These are phyloP conservation scores for Listronotus oregonensis DNA, from an alignment of 1,140 invertebrate species.

Conservation along the genomic window DNA sequence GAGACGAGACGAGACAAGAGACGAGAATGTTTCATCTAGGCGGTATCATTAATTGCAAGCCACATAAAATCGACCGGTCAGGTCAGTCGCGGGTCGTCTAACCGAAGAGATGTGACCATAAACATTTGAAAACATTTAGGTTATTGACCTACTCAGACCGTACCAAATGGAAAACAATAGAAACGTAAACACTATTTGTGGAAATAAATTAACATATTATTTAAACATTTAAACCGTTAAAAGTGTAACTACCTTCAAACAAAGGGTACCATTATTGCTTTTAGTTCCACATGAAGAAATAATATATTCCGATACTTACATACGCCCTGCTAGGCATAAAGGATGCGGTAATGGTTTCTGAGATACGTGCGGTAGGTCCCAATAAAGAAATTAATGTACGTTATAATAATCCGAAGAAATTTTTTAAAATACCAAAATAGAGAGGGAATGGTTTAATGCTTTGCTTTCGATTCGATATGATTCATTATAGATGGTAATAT, in stretches of 20 bases:
- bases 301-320: constrained; percentile 19
- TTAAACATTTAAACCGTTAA: neutral
- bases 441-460: constrained; percentile 1
- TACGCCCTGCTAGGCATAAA: constrained; percentile 21
- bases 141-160: no score
- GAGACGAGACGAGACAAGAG: no score
- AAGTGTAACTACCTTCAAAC: constrained; percentile 16
- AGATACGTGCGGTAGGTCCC: constrained; percentile 14
- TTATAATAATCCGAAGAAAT: neutral
- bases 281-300: constrained; percentile 5
- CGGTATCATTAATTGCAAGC: no score
- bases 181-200: no score
- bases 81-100: no score
- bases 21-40: no score
- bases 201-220: no score
- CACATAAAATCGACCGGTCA: no score
- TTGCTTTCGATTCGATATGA: constrained; percentile 10
- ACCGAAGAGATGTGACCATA: no score
- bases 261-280: constrained; percentile 18
- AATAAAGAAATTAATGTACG: constrained; percentile 5
- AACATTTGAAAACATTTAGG: no score
- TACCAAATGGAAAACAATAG: no score
- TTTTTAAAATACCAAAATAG: no score
- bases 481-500: constrained; percentile 16
- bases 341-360: constrained; percentile 21